Evolutionary conservation across 2,797 vertebrate genomes (phyloP), one percentile per base, ranked within the genome.

Genomic region (Acropternis orthonyx): DNA sequence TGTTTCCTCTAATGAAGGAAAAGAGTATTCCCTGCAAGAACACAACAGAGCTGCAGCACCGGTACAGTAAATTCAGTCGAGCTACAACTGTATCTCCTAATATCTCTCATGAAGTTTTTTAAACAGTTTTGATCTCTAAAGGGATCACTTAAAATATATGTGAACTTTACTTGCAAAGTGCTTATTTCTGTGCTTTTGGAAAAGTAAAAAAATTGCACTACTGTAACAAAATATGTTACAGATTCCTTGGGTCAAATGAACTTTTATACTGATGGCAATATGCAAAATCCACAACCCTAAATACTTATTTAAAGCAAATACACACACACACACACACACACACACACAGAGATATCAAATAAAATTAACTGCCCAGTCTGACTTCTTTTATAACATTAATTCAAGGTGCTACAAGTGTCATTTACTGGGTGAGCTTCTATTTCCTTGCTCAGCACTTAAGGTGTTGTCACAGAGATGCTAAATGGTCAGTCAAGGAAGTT

Each of bases 31-130:
- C 27, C 30, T 48, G 6, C 55, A 84, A 66, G 28, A 69, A 10
- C 0, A 0, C 10, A 41, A 44, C 7, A 75, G 39, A 83, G 15
- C 13, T 55, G 28, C 22, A 71, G 12, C 0, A 1, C 14, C 27
- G 49, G 32, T 54, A 48, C n/a, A 28, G 2, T 4, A 36, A 76
- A 30, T 5, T 51, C 24, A 62, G 15, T 41, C 0, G 1, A 91
- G 10, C 10, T 24, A 41, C 32, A 81, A 15, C 12, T 51, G 15
- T 59, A 30, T 32, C 15, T 81, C 36, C 46, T 11, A 59, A 9
- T 12, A 49, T 2, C 11, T 78, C 75, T 20, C 8, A 43, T 3
- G 2, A 94, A 58, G n/a, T 20, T 66, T 14, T 72, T 48, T 51
- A 7, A 18, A 65, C 9, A 51, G 3, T n/a, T 87, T 73, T 78